These are phyloP conservation scores for Peromyscus maniculatus DNA, from an alignment of 2,113 vertebrate species.

Conservation along the genomic window DNA sequence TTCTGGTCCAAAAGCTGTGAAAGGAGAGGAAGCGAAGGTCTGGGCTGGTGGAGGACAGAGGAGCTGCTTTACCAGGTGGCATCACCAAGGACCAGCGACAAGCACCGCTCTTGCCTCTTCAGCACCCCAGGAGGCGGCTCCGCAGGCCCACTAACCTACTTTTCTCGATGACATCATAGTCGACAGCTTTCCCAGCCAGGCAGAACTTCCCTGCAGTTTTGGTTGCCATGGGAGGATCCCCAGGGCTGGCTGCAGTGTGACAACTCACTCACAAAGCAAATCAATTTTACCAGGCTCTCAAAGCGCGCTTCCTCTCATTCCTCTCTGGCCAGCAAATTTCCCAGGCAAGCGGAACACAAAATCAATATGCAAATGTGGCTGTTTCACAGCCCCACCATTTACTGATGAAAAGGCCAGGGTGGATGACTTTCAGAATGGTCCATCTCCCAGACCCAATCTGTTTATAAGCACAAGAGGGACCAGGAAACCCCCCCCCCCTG, in stretches of 20 bases:
- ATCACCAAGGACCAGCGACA: neutral
- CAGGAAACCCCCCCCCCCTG: neutral
- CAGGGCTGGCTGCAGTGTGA: neutral
- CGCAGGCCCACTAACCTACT: slow-evolving; percentile 69
- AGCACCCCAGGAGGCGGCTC: neutral
- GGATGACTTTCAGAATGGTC: neutral
- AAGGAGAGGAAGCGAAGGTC: neutral
- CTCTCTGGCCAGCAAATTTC: slow-evolving; percentile 58
- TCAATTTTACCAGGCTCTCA: slow-evolving; percentile 29
- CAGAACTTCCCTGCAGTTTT: slow-evolving; percentile 17
- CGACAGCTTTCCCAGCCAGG: slow-evolving; percentile 55
- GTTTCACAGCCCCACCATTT: neutral
- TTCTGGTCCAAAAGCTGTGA: neutral
- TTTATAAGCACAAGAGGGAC: neutral
- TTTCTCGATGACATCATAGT: slow-evolving; percentile 68
- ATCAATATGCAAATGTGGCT: neutral
- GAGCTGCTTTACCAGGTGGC: neutral
- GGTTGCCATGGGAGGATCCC: slow-evolving; percentile 43
- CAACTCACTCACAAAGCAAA: slow-evolving; percentile 50
- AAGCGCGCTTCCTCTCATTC: neutral
- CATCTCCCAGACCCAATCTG: neutral
- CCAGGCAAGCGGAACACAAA: neutral
- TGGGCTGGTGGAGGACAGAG: neutral
- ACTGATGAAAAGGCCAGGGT: slow-evolving; percentile 13
- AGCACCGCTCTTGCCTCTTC: neutral